These are phyloP conservation scores for Cataglyphis altisquamis DNA, from an alignment of 2,888 invertebrate genomes.

Conservation along the genomic window DNA sequence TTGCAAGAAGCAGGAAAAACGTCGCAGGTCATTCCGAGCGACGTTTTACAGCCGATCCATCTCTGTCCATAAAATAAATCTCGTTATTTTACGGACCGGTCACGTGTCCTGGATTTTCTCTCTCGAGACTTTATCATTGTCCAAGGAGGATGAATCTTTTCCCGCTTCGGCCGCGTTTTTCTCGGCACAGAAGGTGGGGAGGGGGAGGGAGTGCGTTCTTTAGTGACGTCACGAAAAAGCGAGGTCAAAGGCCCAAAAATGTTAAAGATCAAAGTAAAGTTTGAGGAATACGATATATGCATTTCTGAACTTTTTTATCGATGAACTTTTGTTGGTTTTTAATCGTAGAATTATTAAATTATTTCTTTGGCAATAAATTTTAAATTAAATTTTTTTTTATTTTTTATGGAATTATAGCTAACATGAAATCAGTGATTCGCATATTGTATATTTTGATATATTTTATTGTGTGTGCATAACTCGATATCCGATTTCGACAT, in stretches of 20 bases:
- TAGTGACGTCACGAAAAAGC: conserved; percentile 41
- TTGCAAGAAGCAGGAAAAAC: conserved; percentile 49
- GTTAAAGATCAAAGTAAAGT: not conserved
- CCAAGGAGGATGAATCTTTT: conserved; percentile 46
- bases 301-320: not conserved
- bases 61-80: conserved; percentile 59
- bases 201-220: conserved; percentile 2
- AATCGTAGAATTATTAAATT: not conserved
- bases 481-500: not conserved
- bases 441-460: not conserved
- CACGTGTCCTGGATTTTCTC: conserved; percentile 30
- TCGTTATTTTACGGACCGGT: conserved; percentile 51
- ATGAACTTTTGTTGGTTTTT: not conserved
- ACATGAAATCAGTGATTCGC: not conserved
- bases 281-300: not conserved
- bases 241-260: conserved; percentile 6
- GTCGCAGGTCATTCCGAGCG: conserved; percentile 36
- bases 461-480: not conserved
- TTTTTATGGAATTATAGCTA: not conserved
- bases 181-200: not conserved
- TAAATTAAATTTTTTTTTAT: not conserved
- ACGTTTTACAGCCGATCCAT: conserved; percentile 58
- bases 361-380: not conserved
- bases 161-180: conserved; percentile 45
- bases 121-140: conserved; percentile 49